Conservation (phyloP, 2,113 vertebrate genomes). For the Vulpes ferrilata region DNA sequence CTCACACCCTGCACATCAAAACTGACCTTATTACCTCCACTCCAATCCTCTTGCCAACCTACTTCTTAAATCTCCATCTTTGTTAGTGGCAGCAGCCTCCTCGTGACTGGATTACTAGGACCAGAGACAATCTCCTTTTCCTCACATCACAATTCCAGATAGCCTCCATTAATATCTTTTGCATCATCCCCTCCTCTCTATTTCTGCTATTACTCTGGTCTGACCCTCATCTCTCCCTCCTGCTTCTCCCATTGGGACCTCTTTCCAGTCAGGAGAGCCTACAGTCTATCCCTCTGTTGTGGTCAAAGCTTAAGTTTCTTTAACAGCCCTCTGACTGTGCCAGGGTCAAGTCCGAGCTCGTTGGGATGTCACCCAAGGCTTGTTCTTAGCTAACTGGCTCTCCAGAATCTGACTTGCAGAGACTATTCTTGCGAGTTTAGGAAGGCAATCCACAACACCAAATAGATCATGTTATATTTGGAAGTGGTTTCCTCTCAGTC, state of each 20-base stretch:
- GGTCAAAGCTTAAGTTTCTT: not conserved
- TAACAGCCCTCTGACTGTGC: not conserved
- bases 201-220: not conserved
- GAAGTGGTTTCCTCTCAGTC: constrained; percentile 75
- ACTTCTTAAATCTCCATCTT: not conserved
- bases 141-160: not conserved
- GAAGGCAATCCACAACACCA: not conserved
- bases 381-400: not conserved
- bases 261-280: not conserved
- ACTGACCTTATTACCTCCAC: not conserved
- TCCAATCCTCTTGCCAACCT: not conserved
- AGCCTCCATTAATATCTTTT: not conserved
- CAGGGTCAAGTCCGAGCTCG: not conserved
- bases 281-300: not conserved
- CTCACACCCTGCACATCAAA: not conserved
- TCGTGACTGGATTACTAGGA: not conserved
- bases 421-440: not conserved
- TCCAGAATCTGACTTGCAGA: not conserved
- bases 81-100: not conserved
- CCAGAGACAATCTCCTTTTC: not conserved
- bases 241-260: not conserved
- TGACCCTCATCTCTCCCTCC: not conserved
- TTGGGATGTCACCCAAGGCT: not conserved
- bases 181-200: not conserved
- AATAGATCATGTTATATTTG: constrained; percentile 67